Evolutionary conservation across 2,113 vertebrate genomes (phyloP).

Genomic region (Centropus unirufus): DNA sequence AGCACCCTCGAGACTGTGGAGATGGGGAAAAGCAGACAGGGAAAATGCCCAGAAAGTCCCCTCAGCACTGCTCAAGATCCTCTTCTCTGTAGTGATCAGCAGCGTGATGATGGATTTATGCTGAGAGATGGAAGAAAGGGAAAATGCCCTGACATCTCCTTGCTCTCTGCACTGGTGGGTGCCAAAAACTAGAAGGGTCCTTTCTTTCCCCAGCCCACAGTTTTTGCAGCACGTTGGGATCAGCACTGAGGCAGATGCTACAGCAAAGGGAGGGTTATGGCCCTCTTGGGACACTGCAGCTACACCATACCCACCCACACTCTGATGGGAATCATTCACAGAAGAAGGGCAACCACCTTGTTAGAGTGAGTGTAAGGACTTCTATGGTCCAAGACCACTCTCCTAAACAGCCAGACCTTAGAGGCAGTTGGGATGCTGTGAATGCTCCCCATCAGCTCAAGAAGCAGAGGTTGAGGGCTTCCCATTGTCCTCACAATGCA

Average conservation of each 20-base stretch:
- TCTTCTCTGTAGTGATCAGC: background rate
- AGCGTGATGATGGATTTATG: fast-evolving
- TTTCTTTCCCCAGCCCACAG: fast-evolving
- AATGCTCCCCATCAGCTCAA: background rate
- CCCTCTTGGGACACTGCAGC: background rate
- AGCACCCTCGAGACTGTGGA: background rate
- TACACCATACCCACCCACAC: fast-evolving
- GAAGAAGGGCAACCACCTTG: background rate
- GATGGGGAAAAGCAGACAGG: background rate
- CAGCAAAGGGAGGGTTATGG: background rate
- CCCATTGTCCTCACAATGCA: background rate
- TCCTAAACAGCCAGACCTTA: background rate
- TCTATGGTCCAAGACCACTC: background rate
- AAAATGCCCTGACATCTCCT: background rate
- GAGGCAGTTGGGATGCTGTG: background rate
- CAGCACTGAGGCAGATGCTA: background rate
- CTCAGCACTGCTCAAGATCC: background rate
- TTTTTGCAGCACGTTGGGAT: background rate
- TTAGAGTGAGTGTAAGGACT: background rate
- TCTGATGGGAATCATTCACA: background rate
- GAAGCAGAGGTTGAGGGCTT: background rate
- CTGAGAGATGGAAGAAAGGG: background rate
- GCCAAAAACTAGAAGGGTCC: background rate
- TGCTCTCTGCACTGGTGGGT: background rate
- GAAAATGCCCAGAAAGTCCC: background rate